Evolutionary conservation across 2,888 invertebrate genomes (phyloP).

Genomic region (Megaustenia siamemsis): DNA sequence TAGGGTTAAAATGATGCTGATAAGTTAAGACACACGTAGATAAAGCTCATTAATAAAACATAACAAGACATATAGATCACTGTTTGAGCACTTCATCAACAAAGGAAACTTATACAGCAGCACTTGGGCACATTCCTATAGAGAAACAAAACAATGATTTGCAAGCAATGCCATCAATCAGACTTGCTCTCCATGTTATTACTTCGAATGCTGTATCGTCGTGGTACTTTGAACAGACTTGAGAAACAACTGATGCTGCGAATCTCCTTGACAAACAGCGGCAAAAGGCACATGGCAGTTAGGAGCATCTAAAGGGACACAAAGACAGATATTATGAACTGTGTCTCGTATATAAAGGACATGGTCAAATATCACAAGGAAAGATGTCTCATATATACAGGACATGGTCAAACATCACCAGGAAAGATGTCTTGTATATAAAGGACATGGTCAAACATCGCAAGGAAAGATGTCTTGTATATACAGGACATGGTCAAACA

Average conservation of each 20-base stretch:
- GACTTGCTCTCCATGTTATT: neutral
- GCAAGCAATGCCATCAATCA: neutral
- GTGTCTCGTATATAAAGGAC: too few relatives aligned
- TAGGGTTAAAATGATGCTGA: too few relatives aligned
- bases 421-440: too few relatives aligned
- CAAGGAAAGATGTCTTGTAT: too few relatives aligned
- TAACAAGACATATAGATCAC: neutral
- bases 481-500: too few relatives aligned
- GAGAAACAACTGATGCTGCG: constrained; percentile 40
- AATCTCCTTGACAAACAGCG: constrained; percentile 67
- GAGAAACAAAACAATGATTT: neutral
- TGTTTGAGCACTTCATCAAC: neutral
- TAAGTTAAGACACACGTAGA: too few relatives aligned
- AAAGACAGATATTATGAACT: too few relatives aligned
- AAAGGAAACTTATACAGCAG: neutral
- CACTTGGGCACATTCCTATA: neutral
- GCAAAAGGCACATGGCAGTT: constrained; percentile 68
- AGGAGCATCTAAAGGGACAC: constrained; percentile 58
- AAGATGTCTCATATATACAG: too few relatives aligned
- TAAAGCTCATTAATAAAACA: too few relatives aligned
- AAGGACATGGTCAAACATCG: too few relatives aligned
- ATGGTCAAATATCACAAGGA: neutral
- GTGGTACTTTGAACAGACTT: neutral
- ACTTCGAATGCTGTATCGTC: constrained; percentile 13
- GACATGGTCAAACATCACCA: too few relatives aligned